phyloP scores from a whole-genome alignment of 2,888 invertebrate species.

The Drosophila macrospina region DNA sequence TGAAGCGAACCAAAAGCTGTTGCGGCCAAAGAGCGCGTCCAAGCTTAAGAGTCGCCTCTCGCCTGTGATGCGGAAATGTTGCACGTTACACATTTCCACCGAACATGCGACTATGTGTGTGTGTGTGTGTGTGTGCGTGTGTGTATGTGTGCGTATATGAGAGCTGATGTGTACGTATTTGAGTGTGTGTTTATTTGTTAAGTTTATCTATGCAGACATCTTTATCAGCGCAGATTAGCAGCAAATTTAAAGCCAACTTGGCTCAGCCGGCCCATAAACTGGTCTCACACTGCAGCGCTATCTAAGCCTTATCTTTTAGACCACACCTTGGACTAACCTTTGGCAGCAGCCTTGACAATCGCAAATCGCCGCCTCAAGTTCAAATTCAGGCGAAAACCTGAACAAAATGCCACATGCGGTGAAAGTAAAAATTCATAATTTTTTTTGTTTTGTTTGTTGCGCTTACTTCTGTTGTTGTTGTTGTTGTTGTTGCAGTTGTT shows the following conservation, averaged over 20 bases:
- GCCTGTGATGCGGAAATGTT: constrained; percentile 71
- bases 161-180: too few species aligned
- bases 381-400: constrained; percentile 73
- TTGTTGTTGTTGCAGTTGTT: constrained; percentile 26
- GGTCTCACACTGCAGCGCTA: background rate
- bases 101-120: background rate
- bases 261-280: constrained; percentile 40
- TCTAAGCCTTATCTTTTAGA: constrained; percentile 50
- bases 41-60: constrained; percentile 58
- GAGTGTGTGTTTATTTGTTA: background rate
- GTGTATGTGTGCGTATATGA: too few species aligned
- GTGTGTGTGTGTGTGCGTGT: too few species aligned
- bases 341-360: constrained; percentile 70
- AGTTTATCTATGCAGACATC: constrained; percentile 67
- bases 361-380: constrained; percentile 64
- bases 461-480: constrained; percentile 28
- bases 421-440: constrained; percentile 84
- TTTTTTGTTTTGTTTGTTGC: constrained; percentile 35
- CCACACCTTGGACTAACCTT: constrained; percentile 73
- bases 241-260: constrained; percentile 50
- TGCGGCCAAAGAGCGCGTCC: constrained; percentile 57
- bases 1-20: constrained; percentile 47
- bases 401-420: constrained; percentile 78
- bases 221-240: constrained; percentile 68
- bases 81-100: constrained; percentile 60